A percentile compares a stretch with the other conserved stretches of the same genome.
Conservation (phyloP, 2,888 invertebrate species). For the Rosalia funebris region DNA sequence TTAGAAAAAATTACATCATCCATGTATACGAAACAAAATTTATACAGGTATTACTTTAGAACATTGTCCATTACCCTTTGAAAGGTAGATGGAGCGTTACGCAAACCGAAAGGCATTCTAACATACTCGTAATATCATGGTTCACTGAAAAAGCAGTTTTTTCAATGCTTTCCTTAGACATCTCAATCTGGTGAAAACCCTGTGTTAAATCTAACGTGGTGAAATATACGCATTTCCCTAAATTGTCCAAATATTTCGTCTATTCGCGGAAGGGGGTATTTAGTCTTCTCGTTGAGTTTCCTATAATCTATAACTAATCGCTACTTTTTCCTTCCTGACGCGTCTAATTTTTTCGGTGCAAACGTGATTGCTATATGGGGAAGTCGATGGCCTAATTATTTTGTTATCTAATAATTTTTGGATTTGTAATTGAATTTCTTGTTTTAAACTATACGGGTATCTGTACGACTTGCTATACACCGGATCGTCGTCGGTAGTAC, state of each 20-base stretch:
- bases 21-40: too few relatives aligned
- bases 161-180: too few relatives aligned
- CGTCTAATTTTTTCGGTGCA: slow-evolving; percentile 23
- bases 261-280: background rate
- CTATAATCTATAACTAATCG: slow-evolving; percentile 15
- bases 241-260: background rate
- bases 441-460: slow-evolving; percentile 23
- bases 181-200: too few relatives aligned
- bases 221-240: background rate
- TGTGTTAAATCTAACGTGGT: too few relatives aligned
- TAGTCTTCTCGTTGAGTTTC: slow-evolving; percentile 7
- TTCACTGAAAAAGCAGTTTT: too few relatives aligned
- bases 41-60: too few relatives aligned
- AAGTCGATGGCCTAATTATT: slow-evolving; percentile 25
- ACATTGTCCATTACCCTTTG: too few relatives aligned
- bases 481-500: slow-evolving; percentile 10
- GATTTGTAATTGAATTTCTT: slow-evolving; percentile 33
- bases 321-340: slow-evolving; percentile 8
- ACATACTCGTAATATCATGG: too few relatives aligned
- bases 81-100: too few relatives aligned
- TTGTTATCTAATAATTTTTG: slow-evolving; percentile 21
- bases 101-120: too few relatives aligned
- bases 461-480: slow-evolving; percentile 33
- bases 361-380: slow-evolving; percentile 17
- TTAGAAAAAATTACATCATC: too few relatives aligned